phyloP scores from a whole-genome alignment of 1,140 invertebrate species.

The Polypedilum pembai region DNA sequence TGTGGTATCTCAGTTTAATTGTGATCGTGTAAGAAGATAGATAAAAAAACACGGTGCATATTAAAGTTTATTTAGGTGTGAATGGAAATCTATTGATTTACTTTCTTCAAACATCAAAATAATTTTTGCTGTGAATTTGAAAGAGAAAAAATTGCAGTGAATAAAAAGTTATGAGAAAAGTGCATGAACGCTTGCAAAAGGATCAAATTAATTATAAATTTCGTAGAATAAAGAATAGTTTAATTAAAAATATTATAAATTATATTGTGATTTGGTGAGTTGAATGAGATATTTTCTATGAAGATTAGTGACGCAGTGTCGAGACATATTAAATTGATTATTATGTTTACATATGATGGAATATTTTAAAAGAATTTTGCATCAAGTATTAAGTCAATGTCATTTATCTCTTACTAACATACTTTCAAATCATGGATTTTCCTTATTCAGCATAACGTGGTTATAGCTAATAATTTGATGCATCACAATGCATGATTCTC shows the following conservation, averaged over 20 bases:
- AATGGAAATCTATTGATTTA: not conserved
- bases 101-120: not conserved
- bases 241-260: not conserved
- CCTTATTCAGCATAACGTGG: too few species aligned
- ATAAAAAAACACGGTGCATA: not conserved
- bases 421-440: too few species aligned
- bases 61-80: not conserved
- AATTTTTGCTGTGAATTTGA: not conserved
- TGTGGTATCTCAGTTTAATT: not conserved
- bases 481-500: too few species aligned
- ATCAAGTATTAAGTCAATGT: not conserved
- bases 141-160: not conserved
- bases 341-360: too few species aligned
- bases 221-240: not conserved
- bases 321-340: too few species aligned
- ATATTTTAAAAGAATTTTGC: not conserved
- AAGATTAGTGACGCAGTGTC: not conserved
- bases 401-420: too few species aligned
- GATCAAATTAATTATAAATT: slow-evolving; percentile 25
- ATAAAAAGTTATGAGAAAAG: slow-evolving; percentile 24
- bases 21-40: not conserved
- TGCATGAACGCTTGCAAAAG: not conserved
- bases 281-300: not conserved
- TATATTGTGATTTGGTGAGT: slow-evolving; percentile 1
- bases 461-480: too few species aligned